A percentile compares a stretch with the other conserved stretches of the same genome.
Evolutionary conservation across 2,888 invertebrate genomes (phyloP).

Genomic region (Caenorhabditis auriculariae): DNA sequence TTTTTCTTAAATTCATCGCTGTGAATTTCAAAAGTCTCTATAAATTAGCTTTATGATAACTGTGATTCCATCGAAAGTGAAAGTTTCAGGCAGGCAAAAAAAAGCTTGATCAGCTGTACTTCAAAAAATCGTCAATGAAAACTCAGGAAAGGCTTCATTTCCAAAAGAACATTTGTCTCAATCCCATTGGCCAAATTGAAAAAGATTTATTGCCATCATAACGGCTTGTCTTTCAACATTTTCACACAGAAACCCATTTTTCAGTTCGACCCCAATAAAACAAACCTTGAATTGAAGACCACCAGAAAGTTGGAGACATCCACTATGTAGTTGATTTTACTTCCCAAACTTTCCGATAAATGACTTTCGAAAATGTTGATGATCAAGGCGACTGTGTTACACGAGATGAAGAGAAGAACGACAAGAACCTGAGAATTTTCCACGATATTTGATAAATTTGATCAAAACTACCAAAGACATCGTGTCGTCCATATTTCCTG

Average conservation of each 20-base stretch:
- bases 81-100: no score
- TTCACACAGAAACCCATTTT: not conserved
- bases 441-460: not conserved
- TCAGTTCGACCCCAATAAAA: no score
- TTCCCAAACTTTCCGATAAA: constrained; percentile 39
- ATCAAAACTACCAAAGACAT: constrained; percentile 30
- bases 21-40: no score
- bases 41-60: no score
- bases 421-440: constrained; percentile 52
- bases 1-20: no score
- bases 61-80: no score
- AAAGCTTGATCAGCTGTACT: no score
- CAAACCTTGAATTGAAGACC: constrained; percentile 59
- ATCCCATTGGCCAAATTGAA: no score
- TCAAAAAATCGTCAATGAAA: not conserved
- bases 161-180: not conserved
- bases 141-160: not conserved
- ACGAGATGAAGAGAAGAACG: constrained; percentile 61
- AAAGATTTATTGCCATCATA: no score
- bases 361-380: constrained; percentile 59
- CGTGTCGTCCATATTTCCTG: constrained; percentile 28
- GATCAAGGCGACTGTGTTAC: constrained; percentile 60
- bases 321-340: constrained; percentile 60
- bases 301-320: constrained; percentile 62
- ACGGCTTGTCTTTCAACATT: not conserved